These are phyloP conservation scores for Dynastes hyllus DNA, from an alignment of 2,888 invertebrate species.

Conservation along the genomic window DNA sequence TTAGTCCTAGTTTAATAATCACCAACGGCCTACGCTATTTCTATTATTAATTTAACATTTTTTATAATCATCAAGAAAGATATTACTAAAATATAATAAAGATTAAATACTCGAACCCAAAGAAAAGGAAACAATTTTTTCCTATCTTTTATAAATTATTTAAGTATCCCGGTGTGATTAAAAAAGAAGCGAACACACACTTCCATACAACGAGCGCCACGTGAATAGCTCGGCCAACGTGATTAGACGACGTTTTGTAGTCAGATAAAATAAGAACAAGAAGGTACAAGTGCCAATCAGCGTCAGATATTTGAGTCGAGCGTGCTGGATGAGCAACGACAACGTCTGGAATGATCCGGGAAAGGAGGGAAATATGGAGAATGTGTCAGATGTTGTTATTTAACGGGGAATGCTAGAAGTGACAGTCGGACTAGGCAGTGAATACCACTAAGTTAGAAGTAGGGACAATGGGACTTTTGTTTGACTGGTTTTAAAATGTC, in stretches of 20 bases:
- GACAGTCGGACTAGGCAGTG: slow-evolving; percentile 61
- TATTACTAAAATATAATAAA: too few relatives aligned
- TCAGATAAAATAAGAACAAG: slow-evolving; percentile 55
- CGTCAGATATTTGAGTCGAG: slow-evolving; percentile 68
- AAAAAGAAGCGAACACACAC: not conserved
- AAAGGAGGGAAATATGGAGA: slow-evolving; percentile 67
- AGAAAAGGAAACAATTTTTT: too few relatives aligned
- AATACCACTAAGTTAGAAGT: slow-evolving; percentile 59
- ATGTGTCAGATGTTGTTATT: slow-evolving; percentile 69
- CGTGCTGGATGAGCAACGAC: slow-evolving; percentile 69
- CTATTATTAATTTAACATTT: too few relatives aligned
- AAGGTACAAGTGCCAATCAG: slow-evolving; percentile 67
- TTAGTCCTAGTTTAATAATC: too few relatives aligned
- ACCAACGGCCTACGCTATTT: too few relatives aligned
- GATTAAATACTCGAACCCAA: too few relatives aligned
- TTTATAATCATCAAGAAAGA: too few relatives aligned
- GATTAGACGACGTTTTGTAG: slow-evolving; percentile 58
- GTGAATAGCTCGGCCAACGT: slow-evolving; percentile 25
- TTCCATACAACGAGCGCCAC: not conserved
- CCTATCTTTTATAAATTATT: too few relatives aligned
- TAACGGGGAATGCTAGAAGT: slow-evolving; percentile 66
- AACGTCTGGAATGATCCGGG: slow-evolving; percentile 69
- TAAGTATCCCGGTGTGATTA: not conserved
- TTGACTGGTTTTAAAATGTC: slow-evolving; percentile 48
- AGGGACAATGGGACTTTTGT: slow-evolving; percentile 60